Base-by-base conservation (phyloP, 37 sponge, comb jelly and placozoan species). In the Bolinopsis microptera region DNA sequence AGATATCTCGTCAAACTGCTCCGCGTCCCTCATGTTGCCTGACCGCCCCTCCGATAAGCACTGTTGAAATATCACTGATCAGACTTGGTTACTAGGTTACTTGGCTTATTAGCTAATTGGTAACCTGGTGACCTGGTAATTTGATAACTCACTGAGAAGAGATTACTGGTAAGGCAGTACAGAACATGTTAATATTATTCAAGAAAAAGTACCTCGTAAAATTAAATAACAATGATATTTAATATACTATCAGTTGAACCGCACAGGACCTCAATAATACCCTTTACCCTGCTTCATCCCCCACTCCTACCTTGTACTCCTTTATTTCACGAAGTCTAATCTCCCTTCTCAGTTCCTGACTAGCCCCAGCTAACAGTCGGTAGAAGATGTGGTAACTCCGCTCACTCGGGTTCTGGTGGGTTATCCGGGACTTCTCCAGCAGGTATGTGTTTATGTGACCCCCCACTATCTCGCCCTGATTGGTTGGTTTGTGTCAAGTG, bases 341-440 rank as follows among this genome's bases (percentile, higher is more conserved):
- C 1, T 93, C 92, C 31, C 94, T 1, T 69, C 61, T 94, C 92
- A 95, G 93, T 0, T 96, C 94, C 1, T 68, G 32, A 70, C 96
- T 94, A 67, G 97, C 96, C 40, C 97, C 96, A 77, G 96, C 96
- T 26, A 95, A 61, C 39, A 98, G 93, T 30, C 94, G 95, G 92
- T 98, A 98, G 94, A 98, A 98, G 76, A 97, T 88, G 93, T 98
- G 99, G 92, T 98, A 98, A 82, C 96, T 97, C 41, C 99, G 90
- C 95, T 98, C 99, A 33, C 94, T 95, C 0, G 93, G 88, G 83
- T 69, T 69, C 77, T 98, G 99, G 38, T 94, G 92, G 75, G 96
- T 95, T 26, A 98, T 94, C 18, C 99, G 94, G 48, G 99, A 98
- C 93, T 96, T 98, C 94, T 98, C 99, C 93, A 98, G 94, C 69